A percentile compares a stretch with the other conserved stretches of the same genome.
Evolutionary conservation across 2,113 vertebrate species (phyloP).

Genomic region (Melanotaenia duboulayi): DNA sequence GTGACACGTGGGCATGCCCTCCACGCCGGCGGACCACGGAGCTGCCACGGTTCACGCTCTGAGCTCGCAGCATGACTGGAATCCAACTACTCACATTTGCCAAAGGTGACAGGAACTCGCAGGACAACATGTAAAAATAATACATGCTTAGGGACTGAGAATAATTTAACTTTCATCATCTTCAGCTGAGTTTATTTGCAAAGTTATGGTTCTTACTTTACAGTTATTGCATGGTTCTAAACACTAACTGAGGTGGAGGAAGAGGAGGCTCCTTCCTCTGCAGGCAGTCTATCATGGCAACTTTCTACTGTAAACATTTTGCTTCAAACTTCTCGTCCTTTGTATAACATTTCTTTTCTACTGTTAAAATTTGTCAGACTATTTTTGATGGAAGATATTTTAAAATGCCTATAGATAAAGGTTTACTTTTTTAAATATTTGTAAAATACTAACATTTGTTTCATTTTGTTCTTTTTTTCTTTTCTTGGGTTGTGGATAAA

Average conservation of each 20-base stretch:
- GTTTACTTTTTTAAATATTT: constrained; percentile 88
- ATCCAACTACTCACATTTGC: constrained; percentile 73
- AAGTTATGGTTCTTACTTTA: constrained; percentile 60
- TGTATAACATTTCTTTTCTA: constrained; percentile 84
- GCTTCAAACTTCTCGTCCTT: constrained; percentile 75
- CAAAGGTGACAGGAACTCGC: constrained; percentile 78
- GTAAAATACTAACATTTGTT: constrained; percentile 84
- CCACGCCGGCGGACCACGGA: constrained; percentile 54
- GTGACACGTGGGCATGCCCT: constrained; percentile 80
- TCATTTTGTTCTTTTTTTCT: constrained; percentile 44
- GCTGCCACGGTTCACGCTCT: constrained; percentile 60
- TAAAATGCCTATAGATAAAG: constrained; percentile 86
- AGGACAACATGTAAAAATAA: constrained; percentile 47
- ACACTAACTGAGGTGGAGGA: constrained; percentile 29
- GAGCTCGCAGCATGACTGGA: constrained; percentile 47
- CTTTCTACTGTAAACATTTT: constrained; percentile 69
- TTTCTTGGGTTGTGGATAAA: constrained; percentile 72
- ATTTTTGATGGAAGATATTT: constrained; percentile 90
- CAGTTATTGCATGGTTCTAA: constrained; percentile 64
- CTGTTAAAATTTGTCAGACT: constrained; percentile 85
- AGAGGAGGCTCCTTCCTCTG: constrained; percentile 17
- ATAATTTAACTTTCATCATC: constrained; percentile 31
- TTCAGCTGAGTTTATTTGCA: constrained; percentile 47
- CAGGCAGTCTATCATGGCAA: constrained; percentile 39
- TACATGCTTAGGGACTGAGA: constrained; percentile 39